A percentile compares a stretch with the other conserved stretches of the same genome.
Evolutionary conservation across 2,888 invertebrate species (phyloP).

Genomic region (Craniophora ligustri): DNA sequence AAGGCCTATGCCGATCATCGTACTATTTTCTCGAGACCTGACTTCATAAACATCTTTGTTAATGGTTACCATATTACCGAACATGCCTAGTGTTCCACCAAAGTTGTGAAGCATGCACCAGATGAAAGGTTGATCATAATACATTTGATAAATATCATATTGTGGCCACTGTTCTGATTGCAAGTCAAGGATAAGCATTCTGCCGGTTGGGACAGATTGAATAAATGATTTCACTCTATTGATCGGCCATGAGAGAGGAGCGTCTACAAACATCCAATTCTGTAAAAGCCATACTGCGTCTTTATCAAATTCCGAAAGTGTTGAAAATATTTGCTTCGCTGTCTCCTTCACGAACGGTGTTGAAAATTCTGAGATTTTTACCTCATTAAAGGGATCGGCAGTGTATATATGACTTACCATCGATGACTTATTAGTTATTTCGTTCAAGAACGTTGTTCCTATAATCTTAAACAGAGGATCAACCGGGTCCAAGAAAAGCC

Average conservation of each 20-base stretch:
- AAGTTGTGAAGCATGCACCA: slow-evolving; percentile 99
- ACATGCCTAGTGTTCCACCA: slow-evolving; percentile 97
- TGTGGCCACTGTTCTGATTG: slow-evolving; percentile 96
- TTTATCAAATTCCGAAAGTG: slow-evolving; percentile 91
- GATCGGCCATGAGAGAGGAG: slow-evolving; percentile 91
- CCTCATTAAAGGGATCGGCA: slow-evolving; percentile 98
- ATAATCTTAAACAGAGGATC: slow-evolving; percentile 93
- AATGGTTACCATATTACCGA: slow-evolving; percentile 94
- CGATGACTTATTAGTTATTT: slow-evolving; percentile 83
- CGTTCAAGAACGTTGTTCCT: slow-evolving; percentile 91
- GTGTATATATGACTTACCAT: slow-evolving; percentile 93
- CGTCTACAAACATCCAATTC: slow-evolving; percentile 94
- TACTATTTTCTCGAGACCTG: slow-evolving; percentile 90
- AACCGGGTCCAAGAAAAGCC: slow-evolving; percentile 93
- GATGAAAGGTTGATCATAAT: slow-evolving; percentile 97
- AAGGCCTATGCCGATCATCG: slow-evolving; percentile 96
- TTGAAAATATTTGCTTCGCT: slow-evolving; percentile 91
- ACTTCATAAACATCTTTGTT: slow-evolving; percentile 90
- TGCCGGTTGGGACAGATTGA: slow-evolving; percentile 93
- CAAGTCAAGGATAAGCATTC: slow-evolving; percentile 95
- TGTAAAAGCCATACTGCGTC: slow-evolving; percentile 97
- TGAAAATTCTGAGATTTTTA: slow-evolving; percentile 89
- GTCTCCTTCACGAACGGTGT: slow-evolving; percentile 90
- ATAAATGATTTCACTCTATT: slow-evolving; percentile 92
- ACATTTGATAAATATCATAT: slow-evolving; percentile 92